phyloP scores from a whole-genome alignment of 2,797 vertebrate species.

The Florisuga fusca region DNA sequence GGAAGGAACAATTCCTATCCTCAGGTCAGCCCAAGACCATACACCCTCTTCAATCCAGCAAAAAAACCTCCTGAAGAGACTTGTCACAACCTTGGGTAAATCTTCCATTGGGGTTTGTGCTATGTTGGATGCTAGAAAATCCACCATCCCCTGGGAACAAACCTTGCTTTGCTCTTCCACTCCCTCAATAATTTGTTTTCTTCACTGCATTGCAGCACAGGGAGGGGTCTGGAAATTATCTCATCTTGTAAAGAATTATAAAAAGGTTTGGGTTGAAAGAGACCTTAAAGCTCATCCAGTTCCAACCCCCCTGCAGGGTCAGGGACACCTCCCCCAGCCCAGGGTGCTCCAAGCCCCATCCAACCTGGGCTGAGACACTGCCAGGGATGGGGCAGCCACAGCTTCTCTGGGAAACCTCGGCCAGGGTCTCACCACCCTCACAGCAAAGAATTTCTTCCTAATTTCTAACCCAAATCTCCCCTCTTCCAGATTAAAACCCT shows the following conservation, averaged over 20 bases:
- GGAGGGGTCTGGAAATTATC: not conserved
- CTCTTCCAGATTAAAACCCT: too few species aligned
- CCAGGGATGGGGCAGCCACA: too few species aligned
- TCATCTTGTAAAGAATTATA: not conserved
- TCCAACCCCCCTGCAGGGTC: too few species aligned
- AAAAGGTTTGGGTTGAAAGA: too few species aligned
- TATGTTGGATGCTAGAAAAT: not conserved
- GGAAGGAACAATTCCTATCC: not conserved
- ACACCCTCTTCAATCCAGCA: not conserved
- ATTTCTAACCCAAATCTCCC: too few species aligned
- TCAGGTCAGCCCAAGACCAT: not conserved
- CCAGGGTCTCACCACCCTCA: too few species aligned
- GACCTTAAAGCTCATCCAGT: too few species aligned
- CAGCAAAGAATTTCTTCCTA: too few species aligned
- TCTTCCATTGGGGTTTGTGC: not conserved
- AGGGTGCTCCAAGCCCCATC: too few species aligned
- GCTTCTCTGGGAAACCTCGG: too few species aligned
- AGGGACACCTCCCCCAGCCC: too few species aligned
- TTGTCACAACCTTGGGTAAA: not conserved
- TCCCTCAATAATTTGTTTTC: not conserved
- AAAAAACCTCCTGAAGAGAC: not conserved
- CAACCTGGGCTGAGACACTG: too few species aligned
- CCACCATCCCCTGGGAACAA: not conserved
- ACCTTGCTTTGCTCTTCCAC: not conserved
- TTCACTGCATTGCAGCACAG: rapidly evolving